These are phyloP conservation scores for Anhinga anhinga DNA, from an alignment of 2,113 vertebrate genomes.

Conservation along the genomic window DNA sequence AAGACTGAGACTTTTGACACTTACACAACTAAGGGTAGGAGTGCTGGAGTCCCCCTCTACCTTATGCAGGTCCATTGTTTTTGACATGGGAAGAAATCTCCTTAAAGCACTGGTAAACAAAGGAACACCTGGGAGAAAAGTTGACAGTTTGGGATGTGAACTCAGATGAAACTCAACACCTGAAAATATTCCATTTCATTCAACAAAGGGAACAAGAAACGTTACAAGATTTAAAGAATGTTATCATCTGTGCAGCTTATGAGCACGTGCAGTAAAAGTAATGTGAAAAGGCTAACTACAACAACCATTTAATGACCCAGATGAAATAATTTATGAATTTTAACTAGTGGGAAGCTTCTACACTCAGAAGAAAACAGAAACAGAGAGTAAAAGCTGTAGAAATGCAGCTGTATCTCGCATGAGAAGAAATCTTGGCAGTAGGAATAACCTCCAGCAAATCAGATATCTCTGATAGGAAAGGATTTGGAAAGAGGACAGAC, in stretches of 20 bases:
- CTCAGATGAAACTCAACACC: neutral
- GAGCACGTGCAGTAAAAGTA: neutral
- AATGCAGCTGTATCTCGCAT: neutral
- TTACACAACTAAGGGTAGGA: neutral
- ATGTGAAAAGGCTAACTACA: neutral
- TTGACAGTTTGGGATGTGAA: neutral
- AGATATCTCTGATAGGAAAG: neutral
- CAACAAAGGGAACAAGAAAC: neutral
- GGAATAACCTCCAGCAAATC: neutral
- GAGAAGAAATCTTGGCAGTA: neutral
- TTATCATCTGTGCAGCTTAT: neutral
- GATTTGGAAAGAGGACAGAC: neutral
- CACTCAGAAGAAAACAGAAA: neutral
- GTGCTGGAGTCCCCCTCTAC: neutral
- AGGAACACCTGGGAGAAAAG: neutral
- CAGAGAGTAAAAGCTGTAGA: neutral
- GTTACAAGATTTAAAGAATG: neutral
- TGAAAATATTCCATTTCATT: neutral
- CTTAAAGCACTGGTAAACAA: neutral
- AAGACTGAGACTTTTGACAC: neutral
- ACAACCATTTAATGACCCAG: neutral
- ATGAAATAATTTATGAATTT: neutral
- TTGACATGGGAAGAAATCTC: neutral
- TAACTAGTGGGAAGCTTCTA: neutral
- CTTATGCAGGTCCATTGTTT: neutral